Base-by-base conservation (phyloP, 1,140 invertebrate genomes). In the Halesus radiatus region DNA sequence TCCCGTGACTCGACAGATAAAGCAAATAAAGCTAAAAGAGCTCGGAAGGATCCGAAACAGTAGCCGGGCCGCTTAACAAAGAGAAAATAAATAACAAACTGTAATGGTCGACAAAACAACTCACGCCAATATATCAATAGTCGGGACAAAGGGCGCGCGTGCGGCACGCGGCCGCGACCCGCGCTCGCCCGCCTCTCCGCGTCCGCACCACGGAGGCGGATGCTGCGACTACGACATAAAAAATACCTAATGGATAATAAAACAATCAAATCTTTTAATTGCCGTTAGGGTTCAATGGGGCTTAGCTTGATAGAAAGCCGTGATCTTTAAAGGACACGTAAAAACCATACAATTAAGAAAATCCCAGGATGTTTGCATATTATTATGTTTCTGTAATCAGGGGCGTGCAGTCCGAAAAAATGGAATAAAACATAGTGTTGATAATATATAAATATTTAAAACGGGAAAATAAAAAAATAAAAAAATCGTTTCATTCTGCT, bases 1-100 rank as follows among this genome's bases (percentile, higher is more conserved):
- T 80, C 66, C 75, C 75, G 20, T 81, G 80, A 81, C 80, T 81
- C 64, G 54, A 75, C 80, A 78, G 15, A 78, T 78, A 81, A 74
- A 74, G 72, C 75, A 72, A 80, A 80, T 80, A 76, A 37, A 18
- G 52, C 58, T 60, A 64, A 80, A 80, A 80, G 66, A 74, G 45
- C 32, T 52, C 37, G 70, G 58, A 64, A 75, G 64, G 52, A 26
- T 53, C 53, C 60, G 74, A 80, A 80, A 81, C 80, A 81, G 76
- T 79, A 79, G 77, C 62, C 70, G 64, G 56, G 73, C 73, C 52
- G 62, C 23, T 20, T 20, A 79, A 82, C 81, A 82, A 82, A 82
- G 78, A 73, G 81, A 77, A 80, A 82, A 82, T 82, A 82, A 82
- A 82, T 81, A 81, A 79, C 81, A 79, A 79, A 81, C 76, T 72